Conservation (phyloP, 2,888 invertebrate species). For the Zaprionus lineosus region DNA sequence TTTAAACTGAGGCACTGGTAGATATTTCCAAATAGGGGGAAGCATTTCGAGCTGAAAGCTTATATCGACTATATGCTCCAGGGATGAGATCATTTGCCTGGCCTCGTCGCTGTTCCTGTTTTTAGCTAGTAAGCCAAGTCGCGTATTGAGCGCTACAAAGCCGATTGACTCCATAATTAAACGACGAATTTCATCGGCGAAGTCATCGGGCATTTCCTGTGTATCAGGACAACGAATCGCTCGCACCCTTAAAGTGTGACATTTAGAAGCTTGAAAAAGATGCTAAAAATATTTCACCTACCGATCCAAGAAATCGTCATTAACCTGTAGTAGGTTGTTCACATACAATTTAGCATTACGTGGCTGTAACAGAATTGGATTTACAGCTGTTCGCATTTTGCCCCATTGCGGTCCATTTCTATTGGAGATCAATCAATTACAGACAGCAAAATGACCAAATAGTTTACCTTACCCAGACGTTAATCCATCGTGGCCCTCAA, state of each 20-base stretch:
- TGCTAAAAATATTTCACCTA: constrained; percentile 34
- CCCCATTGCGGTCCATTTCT: constrained; percentile 88
- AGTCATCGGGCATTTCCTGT: constrained; percentile 82
- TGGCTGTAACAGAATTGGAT: constrained; percentile 87
- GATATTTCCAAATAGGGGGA: constrained; percentile 76
- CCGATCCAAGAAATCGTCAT: constrained; percentile 81
- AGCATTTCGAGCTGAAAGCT: constrained; percentile 72
- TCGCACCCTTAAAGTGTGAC: too few species aligned
- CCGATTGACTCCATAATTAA: constrained; percentile 85
- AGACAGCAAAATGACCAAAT: too few species aligned
- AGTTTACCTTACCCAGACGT: constrained; percentile 56
- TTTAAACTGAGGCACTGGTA: constrained; percentile 71
- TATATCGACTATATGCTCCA: constrained; percentile 53
- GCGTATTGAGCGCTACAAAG: constrained; percentile 82
- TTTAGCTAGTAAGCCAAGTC: constrained; percentile 72
- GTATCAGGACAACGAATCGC: constrained; percentile 70
- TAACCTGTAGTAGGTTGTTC: constrained; percentile 84
- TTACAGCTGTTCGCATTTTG: constrained; percentile 86
- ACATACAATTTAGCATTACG: constrained; percentile 84
- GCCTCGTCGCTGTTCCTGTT: constrained; percentile 58
- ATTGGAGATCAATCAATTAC: too few species aligned
- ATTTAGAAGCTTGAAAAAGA: too few species aligned
- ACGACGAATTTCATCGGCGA: constrained; percentile 84
- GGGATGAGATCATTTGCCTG: constrained; percentile 40
- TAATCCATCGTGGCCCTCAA: constrained; percentile 62